phyloP scores from a whole-genome alignment of 2,113 vertebrate genomes.

The Mus pahari region DNA sequence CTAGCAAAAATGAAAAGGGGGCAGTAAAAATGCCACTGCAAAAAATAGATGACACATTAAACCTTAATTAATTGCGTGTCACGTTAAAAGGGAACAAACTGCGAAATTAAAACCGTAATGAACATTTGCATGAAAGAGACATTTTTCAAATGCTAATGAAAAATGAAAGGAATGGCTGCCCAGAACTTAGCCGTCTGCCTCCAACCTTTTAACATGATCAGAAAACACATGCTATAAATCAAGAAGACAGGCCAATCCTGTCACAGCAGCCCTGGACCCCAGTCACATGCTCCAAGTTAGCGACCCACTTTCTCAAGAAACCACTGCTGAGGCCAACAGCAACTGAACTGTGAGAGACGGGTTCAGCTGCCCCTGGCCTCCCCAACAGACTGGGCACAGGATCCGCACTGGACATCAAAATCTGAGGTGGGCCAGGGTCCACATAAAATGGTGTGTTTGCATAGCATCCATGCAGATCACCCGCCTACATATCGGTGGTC shows the following conservation, averaged over 20 bases:
- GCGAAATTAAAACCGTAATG: constrained; percentile 80
- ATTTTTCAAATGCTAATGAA: constrained; percentile 69
- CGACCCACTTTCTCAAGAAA: neutral
- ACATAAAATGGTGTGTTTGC: no score
- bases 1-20: constrained; percentile 64
- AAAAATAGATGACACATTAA: constrained; percentile 83
- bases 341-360: neutral
- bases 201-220: neutral
- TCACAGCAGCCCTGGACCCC: accelerated
- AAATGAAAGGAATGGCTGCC: constrained; percentile 48
- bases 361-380: neutral
- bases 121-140: constrained; percentile 58
- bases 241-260: neutral
- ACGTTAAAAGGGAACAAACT: constrained; percentile 78
- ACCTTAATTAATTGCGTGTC: constrained; percentile 79
- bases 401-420: neutral
- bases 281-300: neutral
- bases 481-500: neutral
- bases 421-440: neutral
- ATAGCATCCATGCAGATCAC: neutral
- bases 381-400: neutral
- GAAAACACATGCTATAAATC: neutral
- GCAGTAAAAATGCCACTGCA: constrained; percentile 77
- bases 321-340: accelerated
- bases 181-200: neutral